Percentiles rank a stretch among this genome's conserved stretches.
Evolutionary conservation across 2,113 vertebrate genomes (phyloP).

Genomic region (Gopherus evgoodei): DNA sequence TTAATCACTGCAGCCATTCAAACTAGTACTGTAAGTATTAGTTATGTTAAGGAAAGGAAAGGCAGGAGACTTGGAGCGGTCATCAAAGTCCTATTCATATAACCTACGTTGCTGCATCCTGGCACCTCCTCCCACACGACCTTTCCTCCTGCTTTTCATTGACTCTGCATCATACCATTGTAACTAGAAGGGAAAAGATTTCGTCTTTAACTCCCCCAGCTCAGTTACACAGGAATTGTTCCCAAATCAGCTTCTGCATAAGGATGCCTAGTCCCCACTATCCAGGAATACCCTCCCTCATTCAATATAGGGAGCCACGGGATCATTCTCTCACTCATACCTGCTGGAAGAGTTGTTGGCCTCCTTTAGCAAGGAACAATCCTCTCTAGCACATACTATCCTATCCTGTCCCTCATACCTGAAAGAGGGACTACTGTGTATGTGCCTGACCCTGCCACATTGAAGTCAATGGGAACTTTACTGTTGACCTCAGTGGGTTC

Average conservation of each 20-base stretch:
- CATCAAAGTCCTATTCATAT: conserved; percentile 40
- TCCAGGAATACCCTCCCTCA: background rate
- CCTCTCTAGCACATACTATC: background rate
- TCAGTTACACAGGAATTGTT: background rate
- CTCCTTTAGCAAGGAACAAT: background rate
- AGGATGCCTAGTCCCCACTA: background rate
- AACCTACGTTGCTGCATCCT: background rate
- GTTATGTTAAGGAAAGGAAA: background rate
- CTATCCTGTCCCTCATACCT: background rate
- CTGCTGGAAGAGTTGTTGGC: fast-evolving
- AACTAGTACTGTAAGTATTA: background rate
- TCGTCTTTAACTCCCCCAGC: background rate
- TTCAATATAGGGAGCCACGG: background rate
- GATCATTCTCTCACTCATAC: fast-evolving
- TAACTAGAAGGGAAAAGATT: background rate
- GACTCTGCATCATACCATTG: background rate
- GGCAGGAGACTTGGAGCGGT: background rate
- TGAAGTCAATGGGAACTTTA: background rate
- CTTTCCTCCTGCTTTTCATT: conserved; percentile 16
- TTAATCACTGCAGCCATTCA: conserved; percentile 42
- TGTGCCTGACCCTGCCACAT: background rate
- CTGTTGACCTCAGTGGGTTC: background rate
- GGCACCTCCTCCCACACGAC: background rate
- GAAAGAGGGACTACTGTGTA: background rate
- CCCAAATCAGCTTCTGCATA: background rate